Base-by-base conservation (phyloP, 92 coral and sea anemone genomes). In the Micromussa lordhowensis region DNA sequence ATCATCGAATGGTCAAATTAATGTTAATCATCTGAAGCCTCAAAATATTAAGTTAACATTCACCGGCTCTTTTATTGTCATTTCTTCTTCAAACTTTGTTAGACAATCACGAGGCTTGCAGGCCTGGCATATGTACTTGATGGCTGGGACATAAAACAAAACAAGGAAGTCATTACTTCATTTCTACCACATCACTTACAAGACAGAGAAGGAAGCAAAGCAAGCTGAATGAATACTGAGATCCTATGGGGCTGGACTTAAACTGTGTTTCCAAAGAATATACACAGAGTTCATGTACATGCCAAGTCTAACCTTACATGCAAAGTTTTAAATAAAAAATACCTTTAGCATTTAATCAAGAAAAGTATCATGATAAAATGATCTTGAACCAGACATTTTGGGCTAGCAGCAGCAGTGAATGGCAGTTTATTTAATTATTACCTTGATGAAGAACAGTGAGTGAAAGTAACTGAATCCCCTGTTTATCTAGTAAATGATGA, bases 391-490 rank as follows among this genome's bases (percentile, higher is more conserved):
- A 44, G 51, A 44, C 51, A 44, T 8, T 44, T 44, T 22, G 19
- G 15, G 38, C n/a, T n/a, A n/a, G n/a, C n/a, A n/a, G 2, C 10
- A 34, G 36, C 17, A 44, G 51, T 0, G 51, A 44, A 44, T 44
- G 12, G 51, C 51, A 38, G 49, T 30, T 12, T 21, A 74, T 58
- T 38, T n/a, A n/a, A n/a, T n/a, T n/a, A n/a, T n/a, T 90, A 92
- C 95, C 95, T 85, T 92, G 93, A 82, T 85, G 68, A 30, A 92
- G 93, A 53, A 89, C 88, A 51, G 95, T 79, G 12, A 92, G 84
- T 76, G 89, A 53, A 29, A 92, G 76, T 6, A 92, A 58, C 63
- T 78, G 75, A 75, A 81, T 72, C 64, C 87, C 90, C 21, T 86
- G 79, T 49, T 82, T 74, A 74, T 72, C 72, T 26, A 61, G 68